Evolutionary conservation across 1,140 invertebrate genomes (phyloP), one percentile per base, ranked within the genome.

Genomic region (Luehdorfia chinensis): DNA sequence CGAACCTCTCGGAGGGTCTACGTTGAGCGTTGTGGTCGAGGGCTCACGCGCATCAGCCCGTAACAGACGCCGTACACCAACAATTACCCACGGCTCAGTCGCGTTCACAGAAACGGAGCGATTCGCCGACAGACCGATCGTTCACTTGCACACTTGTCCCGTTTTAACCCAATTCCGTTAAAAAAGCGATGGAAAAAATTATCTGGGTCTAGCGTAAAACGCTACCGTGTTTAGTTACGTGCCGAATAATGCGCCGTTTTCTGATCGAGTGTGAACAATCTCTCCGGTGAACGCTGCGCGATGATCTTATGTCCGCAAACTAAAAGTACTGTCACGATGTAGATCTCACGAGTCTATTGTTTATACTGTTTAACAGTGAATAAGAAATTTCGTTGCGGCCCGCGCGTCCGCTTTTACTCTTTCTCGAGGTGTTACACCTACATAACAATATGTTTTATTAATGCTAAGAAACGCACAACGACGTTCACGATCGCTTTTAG

Each of bases 281-380:
- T 49, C 9, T 27, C 33, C 15, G n/a, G 45, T 37, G 44, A 47
- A 39, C 41, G 36, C 50, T 52, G 46, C 49, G 21, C n/a, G 31
- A 44, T 55, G 37, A 21, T 52, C 49, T 54, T 56, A 41, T 55
- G 53, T 50, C 47, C 47, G 43, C 45, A 59, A 45, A 43, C 50
- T 52, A 16, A 50, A 48, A 55, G 25, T 21, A 43, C 49, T 52
- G 49, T 52, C 59, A 56, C 51, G 60, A 68, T 68, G 56, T 47
- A 70, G 64, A 71, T 84, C 80, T 79, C 80, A 83, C 78, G 75
- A 69, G 45, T 67, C 67, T 59, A 83, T 84, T 80, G 78, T 84
- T 75, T 72, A 59, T 67, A 51, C 41, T 67, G 65, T 76, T 76
- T 62, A 63, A 55, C 49, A 54, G 53, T 45, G 47, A 62, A 69